Conservation (phyloP, 2,797 vertebrate genomes). For the Hoplostethus mediterraneus region DNA sequence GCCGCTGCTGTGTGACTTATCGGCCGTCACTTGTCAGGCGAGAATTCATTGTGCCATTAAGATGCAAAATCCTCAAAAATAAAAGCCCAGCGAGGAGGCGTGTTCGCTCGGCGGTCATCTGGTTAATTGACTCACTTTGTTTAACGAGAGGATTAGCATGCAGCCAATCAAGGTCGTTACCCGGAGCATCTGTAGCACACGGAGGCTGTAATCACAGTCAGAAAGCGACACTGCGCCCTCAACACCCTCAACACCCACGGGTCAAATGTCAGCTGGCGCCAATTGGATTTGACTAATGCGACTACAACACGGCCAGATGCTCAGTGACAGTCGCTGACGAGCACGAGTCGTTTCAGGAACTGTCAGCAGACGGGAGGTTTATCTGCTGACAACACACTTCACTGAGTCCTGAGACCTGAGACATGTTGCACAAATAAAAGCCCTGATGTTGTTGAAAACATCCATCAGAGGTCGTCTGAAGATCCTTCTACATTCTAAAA, state of each 20-base stretch:
- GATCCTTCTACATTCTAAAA: too few species aligned
- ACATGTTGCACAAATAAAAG: too few species aligned
- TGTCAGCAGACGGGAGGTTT: constrained; percentile 10
- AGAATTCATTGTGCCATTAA: constrained; percentile 60
- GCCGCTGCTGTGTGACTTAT: constrained; percentile 45
- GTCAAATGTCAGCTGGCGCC: constrained; percentile 13
- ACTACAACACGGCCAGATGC: constrained; percentile 3
- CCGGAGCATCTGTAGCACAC: not conserved
- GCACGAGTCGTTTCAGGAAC: constrained; percentile 7
- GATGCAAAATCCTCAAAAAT: constrained; percentile 69
- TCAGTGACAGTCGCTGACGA: constrained; percentile 2
- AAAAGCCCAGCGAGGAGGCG: constrained; percentile 44
- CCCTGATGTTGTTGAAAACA: too few species aligned
- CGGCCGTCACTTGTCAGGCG: constrained; percentile 53
- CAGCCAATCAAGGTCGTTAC: constrained; percentile 48
- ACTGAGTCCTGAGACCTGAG: too few species aligned
- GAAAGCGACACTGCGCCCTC: not conserved
- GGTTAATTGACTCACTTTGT: constrained; percentile 66
- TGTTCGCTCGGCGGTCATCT: constrained; percentile 39
- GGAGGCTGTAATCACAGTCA: constrained; percentile 11
- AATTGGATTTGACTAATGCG: not conserved
- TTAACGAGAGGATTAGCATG: constrained; percentile 61
- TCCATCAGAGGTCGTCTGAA: too few species aligned
- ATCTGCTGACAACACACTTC: constrained; percentile 7
- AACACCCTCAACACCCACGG: not conserved